Evolutionary conservation across 2,113 vertebrate genomes (phyloP).

Genomic region (Agelaius tricolor): DNA sequence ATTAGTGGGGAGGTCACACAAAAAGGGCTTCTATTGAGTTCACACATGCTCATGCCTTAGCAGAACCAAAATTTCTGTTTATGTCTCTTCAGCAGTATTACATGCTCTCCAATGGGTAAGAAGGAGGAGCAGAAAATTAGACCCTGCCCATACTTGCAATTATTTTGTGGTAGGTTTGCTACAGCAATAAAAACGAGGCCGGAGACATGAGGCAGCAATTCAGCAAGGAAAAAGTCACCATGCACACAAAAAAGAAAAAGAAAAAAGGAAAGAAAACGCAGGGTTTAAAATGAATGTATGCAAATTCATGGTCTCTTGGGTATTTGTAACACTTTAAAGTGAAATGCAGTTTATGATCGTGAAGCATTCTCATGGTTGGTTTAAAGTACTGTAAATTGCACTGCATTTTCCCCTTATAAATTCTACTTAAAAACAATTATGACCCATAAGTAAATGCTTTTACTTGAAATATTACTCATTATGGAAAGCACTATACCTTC

Average conservation of each 20-base stretch:
- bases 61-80: not conserved
- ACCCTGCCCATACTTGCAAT: not conserved
- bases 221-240: not conserved
- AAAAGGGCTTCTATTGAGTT: not conserved
- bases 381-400: constrained; percentile 30
- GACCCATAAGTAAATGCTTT: constrained; percentile 29
- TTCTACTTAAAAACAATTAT: constrained; percentile 48
- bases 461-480: constrained; percentile 15
- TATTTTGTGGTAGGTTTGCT: not conserved
- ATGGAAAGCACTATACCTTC: not conserved
- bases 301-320: constrained; percentile 14
- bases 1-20: not conserved
- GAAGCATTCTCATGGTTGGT: not conserved
- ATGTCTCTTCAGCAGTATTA: not conserved
- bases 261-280: not conserved
- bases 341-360: constrained; percentile 28
- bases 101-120: not conserved
- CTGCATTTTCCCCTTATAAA: not conserved
- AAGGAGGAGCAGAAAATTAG: not conserved
- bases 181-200: not conserved
- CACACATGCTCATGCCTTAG: not conserved
- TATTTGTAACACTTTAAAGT: not conserved
- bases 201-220: not conserved
- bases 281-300: not conserved
- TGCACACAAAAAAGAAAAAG: not conserved